phyloP scores from a whole-genome alignment of 2,888 invertebrate species.

The Psococerastis gibbosa region DNA sequence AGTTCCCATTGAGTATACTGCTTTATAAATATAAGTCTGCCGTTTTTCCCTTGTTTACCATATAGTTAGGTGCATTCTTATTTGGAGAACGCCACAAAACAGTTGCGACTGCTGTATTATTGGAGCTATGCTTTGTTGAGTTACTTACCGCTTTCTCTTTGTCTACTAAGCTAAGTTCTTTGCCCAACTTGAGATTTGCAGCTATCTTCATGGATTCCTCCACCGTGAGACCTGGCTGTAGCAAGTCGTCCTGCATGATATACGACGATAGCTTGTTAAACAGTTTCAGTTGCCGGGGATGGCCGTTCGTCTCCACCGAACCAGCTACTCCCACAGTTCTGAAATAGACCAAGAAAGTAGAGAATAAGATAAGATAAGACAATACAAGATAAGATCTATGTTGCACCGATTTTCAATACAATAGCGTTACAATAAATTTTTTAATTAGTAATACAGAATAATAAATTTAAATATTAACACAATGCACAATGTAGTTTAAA shows the following conservation, averaged over 20 bases:
- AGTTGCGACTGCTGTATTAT: neutral
- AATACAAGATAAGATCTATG: too few relatives aligned
- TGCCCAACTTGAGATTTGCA: slow-evolving; percentile 50
- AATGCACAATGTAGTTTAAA: too few relatives aligned
- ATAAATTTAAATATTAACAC: too few relatives aligned
- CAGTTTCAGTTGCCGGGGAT: slow-evolving; percentile 40
- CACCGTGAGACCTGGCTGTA: slow-evolving; percentile 52
- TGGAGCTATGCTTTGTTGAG: slow-evolving; percentile 1
- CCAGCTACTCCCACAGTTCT: slow-evolving; percentile 44
- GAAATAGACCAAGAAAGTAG: too few relatives aligned
- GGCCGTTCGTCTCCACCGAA: slow-evolving; percentile 45
- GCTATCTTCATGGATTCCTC: slow-evolving; percentile 54
- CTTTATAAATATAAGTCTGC: neutral
- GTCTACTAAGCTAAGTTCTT: slow-evolving; percentile 33
- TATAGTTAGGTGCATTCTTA: too few relatives aligned
- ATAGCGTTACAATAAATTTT: too few relatives aligned
- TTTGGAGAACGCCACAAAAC: slow-evolving; percentile 1
- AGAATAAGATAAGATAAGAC: too few relatives aligned
- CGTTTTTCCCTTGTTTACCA: neutral
- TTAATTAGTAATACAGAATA: too few relatives aligned
- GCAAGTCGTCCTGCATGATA: slow-evolving; percentile 61
- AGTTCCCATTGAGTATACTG: too few relatives aligned
- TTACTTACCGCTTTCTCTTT: slow-evolving; percentile 42
- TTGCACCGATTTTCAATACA: too few relatives aligned
- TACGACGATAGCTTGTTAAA: slow-evolving; percentile 60